phyloP scores from a whole-genome alignment of 2,797 vertebrate species.

The Galago senegalensis region DNA sequence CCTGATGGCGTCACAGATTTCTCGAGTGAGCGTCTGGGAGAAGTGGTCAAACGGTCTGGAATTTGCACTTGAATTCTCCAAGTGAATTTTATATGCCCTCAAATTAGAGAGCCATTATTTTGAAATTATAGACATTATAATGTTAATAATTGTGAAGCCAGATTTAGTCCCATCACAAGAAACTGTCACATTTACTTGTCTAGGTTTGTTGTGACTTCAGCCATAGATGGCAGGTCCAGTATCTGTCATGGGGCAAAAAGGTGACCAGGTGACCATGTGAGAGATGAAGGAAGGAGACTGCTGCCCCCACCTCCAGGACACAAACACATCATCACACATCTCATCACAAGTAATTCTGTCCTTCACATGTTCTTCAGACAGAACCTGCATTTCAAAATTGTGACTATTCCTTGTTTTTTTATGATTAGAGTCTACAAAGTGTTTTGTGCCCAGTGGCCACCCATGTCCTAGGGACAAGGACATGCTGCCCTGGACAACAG shows the following conservation, averaged over 20 bases:
- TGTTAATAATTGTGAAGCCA: not conserved
- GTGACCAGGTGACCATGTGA: not conserved
- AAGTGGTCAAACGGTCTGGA: rapidly evolving
- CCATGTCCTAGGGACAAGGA: not conserved
- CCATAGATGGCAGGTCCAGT: rapidly evolving
- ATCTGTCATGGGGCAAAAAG: not conserved
- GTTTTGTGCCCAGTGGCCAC: not conserved
- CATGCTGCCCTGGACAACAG: too few species aligned
- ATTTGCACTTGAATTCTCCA: not conserved
- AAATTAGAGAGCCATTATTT: not conserved
- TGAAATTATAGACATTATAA: not conserved
- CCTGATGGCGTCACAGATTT: too few species aligned
- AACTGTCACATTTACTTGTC: not conserved
- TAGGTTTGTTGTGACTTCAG: not conserved
- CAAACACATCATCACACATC: rapidly evolving
- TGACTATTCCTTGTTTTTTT: not conserved
- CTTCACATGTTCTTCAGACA: not conserved
- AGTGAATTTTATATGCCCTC: not conserved
- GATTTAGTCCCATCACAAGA: not conserved
- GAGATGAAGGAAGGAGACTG: not conserved
- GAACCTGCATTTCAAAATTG: not conserved
- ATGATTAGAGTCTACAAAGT: not conserved
- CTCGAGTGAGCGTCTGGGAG: not conserved
- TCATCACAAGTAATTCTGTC: too few species aligned
- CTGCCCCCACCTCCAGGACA: rapidly evolving